These are phyloP conservation scores for Buathra laborator DNA, from an alignment of 2,888 invertebrate genomes.

Conservation along the genomic window DNA sequence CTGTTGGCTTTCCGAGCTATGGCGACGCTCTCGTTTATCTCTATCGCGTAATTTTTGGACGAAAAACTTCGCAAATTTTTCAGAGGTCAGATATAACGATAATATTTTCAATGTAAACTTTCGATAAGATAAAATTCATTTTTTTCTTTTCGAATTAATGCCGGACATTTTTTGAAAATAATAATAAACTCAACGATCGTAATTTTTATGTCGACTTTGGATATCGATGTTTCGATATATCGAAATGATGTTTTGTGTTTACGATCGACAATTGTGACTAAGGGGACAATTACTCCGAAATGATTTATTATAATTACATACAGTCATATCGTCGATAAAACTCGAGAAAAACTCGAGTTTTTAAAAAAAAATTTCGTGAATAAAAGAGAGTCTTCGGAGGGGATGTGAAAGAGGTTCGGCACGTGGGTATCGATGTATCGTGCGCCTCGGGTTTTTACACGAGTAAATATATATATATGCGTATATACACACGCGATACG, in stretches of 20 bases:
- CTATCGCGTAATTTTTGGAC: neutral
- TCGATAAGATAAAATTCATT: no score
- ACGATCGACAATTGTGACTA: neutral
- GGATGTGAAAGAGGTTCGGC: constrained; percentile 19
- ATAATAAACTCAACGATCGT: neutral
- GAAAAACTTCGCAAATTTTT: no score
- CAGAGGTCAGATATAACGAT: no score
- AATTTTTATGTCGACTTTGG: neutral
- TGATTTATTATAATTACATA: neutral
- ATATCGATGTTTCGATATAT: neutral
- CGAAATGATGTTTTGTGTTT: neutral
- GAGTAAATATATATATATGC: constrained; percentile 9
- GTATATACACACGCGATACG: neutral
- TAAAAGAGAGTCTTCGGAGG: neutral
- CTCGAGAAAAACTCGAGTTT: neutral
- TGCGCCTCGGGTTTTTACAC: neutral
- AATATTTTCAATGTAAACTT: no score
- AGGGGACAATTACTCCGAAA: neutral
- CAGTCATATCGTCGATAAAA: neutral
- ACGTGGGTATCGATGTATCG: constrained; percentile 38
- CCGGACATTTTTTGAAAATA: no score
- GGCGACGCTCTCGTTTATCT: neutral
- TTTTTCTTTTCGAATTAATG: no score
- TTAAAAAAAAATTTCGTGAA: no score
- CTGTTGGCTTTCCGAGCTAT: neutral